Conservation (phyloP, 2,113 vertebrate genomes). For the Trichomycterus rosablanca region DNA sequence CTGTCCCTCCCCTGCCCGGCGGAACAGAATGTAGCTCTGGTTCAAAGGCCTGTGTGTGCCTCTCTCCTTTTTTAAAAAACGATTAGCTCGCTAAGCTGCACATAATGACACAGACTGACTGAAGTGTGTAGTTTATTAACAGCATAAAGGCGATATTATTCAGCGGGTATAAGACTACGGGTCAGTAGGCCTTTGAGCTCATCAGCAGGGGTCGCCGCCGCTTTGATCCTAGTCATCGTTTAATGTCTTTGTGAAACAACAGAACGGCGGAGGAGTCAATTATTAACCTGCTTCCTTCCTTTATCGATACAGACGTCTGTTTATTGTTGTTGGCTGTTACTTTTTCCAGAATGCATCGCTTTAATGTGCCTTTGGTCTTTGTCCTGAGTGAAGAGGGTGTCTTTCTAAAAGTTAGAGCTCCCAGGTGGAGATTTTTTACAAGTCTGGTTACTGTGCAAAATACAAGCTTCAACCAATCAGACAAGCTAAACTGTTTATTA, state of each 20-base stretch:
- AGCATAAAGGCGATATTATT: conserved; percentile 90
- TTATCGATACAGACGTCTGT: conserved; percentile 70
- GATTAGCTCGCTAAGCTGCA: conserved; percentile 85
- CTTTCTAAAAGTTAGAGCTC: not conserved
- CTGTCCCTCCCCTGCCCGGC: conserved; percentile 62
- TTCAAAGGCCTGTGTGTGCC: conserved; percentile 70
- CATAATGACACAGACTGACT: conserved; percentile 86
- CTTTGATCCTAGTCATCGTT: conserved; percentile 88
- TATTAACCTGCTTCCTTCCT: conserved; percentile 71
- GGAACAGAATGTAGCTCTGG: conserved; percentile 82
- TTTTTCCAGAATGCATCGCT: conserved; percentile 1
- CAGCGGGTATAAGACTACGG: conserved; percentile 74
- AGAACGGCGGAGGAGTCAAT: conserved; percentile 77
- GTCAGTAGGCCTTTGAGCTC: conserved; percentile 77
- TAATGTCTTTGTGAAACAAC: conserved; percentile 85
- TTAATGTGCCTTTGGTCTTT: conserved; percentile 6
- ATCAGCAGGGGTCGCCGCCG: conserved; percentile 73
- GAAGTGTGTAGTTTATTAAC: conserved; percentile 88
- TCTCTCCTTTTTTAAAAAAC: conserved; percentile 82
- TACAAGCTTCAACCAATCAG: too few relatives aligned
- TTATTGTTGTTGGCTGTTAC: conserved; percentile 45
- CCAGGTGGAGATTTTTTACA: not conserved
- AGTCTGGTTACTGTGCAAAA: too few relatives aligned
- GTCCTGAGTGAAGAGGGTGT: not conserved
- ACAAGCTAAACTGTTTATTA: too few relatives aligned